phyloP scores from a whole-genome alignment of 2,113 vertebrate genomes.

The Phalacrocorax pelagicus region DNA sequence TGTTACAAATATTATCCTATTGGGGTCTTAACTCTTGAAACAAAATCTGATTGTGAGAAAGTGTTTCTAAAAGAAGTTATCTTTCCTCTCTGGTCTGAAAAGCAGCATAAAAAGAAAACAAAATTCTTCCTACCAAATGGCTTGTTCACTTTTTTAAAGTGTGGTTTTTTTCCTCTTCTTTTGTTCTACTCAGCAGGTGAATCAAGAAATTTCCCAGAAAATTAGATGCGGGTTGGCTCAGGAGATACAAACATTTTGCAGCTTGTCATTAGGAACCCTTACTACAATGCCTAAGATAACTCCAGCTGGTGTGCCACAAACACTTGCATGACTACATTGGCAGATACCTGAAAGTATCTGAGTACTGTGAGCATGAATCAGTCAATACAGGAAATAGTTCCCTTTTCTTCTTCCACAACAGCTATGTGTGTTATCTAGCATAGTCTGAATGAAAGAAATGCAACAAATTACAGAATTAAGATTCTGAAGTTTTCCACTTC shows the following conservation, averaged over 20 bases:
- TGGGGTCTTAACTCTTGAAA: not conserved
- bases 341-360: not conserved
- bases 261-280: not conserved
- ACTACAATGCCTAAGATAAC: not conserved
- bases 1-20: conserved; percentile 1
- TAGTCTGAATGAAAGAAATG: not conserved
- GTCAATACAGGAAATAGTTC: not conserved
- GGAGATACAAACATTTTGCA: not conserved
- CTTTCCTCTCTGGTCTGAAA: not conserved
- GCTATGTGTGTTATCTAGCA: not conserved
- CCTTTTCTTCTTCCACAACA: not conserved
- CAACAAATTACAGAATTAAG: not conserved
- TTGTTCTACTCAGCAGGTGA: not conserved
- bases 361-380: not conserved
- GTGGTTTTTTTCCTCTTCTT: not conserved
- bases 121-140: not conserved
- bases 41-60: not conserved
- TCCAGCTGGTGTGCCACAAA: not conserved
- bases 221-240: not conserved
- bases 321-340: not conserved
- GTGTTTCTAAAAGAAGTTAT: not conserved
- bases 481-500: not conserved
- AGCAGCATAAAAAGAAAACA: not conserved
- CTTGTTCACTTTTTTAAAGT: not conserved
- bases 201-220: not conserved